These are phyloP conservation scores for Eurosta solidaginis DNA, from an alignment of 1,140 invertebrate genomes.

Conservation along the genomic window DNA sequence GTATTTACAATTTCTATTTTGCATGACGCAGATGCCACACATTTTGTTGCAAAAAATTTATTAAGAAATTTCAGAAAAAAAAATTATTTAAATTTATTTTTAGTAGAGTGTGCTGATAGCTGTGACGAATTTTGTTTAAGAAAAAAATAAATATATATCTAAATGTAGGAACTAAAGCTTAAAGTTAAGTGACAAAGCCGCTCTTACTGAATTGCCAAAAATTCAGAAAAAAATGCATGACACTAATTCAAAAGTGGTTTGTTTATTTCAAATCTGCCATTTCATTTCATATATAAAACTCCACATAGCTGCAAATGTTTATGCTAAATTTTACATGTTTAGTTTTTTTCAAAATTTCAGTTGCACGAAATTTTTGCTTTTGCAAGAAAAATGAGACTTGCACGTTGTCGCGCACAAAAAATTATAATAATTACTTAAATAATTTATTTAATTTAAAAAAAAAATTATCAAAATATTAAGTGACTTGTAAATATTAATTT, in stretches of 20 bases:
- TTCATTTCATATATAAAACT: no score
- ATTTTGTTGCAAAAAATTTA: background rate
- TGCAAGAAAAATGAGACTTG: no score
- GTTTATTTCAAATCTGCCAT: no score
- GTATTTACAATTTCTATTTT: no score
- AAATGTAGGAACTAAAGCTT: background rate
- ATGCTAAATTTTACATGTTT: no score
- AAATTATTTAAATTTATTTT: background rate
- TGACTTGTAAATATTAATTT: constrained; percentile 18
- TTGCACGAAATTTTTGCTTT: no score
- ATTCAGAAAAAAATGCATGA: background rate
- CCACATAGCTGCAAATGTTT: no score
- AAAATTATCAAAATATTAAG: background rate
- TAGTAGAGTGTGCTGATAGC: constrained; percentile 1
- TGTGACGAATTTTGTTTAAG: constrained; percentile 15
- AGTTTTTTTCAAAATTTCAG: no score
- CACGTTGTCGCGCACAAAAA: background rate
- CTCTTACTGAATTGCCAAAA: background rate
- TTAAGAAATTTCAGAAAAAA: background rate
- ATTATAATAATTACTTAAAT: no score
- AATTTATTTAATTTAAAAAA: background rate
- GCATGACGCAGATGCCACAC: constrained; percentile 3
- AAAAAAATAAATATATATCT: background rate
- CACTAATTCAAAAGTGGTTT: no score
- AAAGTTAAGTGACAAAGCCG: constrained; percentile 1